These are phyloP conservation scores for Terebella lapidaria DNA, from an alignment of 2,888 invertebrate species.

Conservation along the genomic window DNA sequence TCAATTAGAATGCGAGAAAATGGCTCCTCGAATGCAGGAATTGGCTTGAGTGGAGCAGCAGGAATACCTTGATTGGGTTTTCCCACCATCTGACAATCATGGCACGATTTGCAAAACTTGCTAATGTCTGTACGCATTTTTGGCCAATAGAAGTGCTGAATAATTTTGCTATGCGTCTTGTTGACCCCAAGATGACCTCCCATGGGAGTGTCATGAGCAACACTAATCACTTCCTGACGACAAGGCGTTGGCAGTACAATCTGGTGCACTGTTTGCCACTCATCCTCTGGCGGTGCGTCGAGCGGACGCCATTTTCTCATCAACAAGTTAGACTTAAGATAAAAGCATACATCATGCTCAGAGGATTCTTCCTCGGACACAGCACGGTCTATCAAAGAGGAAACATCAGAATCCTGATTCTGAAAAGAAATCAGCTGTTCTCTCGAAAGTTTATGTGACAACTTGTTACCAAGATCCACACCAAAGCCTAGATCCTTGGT, in stretches of 20 bases:
- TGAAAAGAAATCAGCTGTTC: background rate
- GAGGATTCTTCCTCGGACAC: background rate
- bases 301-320: background rate
- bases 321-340: background rate
- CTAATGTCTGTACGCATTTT: background rate
- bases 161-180: background rate
- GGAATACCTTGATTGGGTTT: background rate
- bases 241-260: background rate
- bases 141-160: background rate
- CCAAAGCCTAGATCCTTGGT: too few species aligned
- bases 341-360: background rate
- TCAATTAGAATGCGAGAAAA: background rate
- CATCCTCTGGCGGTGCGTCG: background rate
- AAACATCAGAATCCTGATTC: background rate
- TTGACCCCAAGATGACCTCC: background rate
- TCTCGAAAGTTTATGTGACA: too few species aligned
- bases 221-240: background rate
- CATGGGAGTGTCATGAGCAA: background rate
- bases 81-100: background rate
- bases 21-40: background rate
- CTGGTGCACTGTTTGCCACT: background rate
- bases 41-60: background rate
- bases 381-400: background rate
- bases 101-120: background rate
- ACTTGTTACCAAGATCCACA: too few species aligned